Percentiles rank a stretch among this genome's conserved stretches.
phyloP scores from a whole-genome alignment of 64 coral and sea anemone species.

The Actinia tenebrosa region DNA sequence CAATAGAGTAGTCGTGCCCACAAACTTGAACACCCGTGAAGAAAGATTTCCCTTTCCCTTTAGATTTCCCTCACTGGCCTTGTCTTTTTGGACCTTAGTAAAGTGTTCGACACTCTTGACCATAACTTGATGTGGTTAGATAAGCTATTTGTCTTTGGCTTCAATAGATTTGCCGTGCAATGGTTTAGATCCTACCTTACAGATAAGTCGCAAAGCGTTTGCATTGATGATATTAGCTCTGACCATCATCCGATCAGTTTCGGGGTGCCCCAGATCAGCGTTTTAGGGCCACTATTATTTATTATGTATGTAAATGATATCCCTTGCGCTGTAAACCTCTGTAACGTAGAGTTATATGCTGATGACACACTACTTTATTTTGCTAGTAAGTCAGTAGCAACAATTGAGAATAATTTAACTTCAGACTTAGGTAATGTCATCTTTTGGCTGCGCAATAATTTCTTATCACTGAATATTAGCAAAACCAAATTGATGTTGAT shows the following conservation, averaged over 20 bases:
- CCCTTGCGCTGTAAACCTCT: too few relatives aligned
- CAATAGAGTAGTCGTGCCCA: too few relatives aligned
- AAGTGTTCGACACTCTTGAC: conserved; percentile 28
- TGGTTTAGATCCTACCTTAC: conserved; percentile 43
- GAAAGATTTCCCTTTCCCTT: too few relatives aligned
- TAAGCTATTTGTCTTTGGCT: not conserved
- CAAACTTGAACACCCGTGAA: too few relatives aligned
- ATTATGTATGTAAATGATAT: conserved; percentile 41
- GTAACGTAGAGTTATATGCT: too few relatives aligned
- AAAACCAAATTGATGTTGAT: too few relatives aligned
- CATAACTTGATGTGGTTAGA: not conserved
- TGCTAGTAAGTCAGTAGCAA: too few relatives aligned
- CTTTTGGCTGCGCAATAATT: too few relatives aligned
- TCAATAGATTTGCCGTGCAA: not conserved
- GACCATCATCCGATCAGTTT: not conserved
- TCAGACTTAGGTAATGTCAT: too few relatives aligned
- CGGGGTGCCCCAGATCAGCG: not conserved
- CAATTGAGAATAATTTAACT: too few relatives aligned
- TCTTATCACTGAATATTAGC: too few relatives aligned
- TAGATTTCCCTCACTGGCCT: not conserved
- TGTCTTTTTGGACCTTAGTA: not conserved
- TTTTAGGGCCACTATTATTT: conserved; percentile 26
- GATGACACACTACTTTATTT: too few relatives aligned
- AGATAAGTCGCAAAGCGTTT: not conserved
- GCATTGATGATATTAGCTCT: not conserved